phyloP scores from a whole-genome alignment of 1,140 invertebrate species.

The Planococcus citri region DNA sequence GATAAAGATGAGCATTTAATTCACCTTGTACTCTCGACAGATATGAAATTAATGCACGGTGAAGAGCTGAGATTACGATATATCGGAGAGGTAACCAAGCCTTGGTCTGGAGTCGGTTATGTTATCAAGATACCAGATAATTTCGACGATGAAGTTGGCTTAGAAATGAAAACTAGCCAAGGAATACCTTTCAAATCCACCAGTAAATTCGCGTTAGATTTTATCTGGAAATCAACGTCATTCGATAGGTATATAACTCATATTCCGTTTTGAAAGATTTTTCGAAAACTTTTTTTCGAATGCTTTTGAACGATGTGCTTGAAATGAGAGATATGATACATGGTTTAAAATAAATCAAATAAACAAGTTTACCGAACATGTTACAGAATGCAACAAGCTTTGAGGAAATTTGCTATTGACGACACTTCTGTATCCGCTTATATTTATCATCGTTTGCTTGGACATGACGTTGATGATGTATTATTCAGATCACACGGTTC shows the following conservation, averaged over 20 bases:
- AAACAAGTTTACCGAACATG: constrained; percentile 20
- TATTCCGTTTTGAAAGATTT: too few species aligned
- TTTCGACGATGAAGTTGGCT: constrained; percentile 94
- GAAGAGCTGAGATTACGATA: too few species aligned
- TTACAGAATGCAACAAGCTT: constrained; percentile 83
- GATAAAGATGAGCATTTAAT: neutral
- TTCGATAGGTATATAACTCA: constrained; percentile 77
- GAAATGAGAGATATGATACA: too few species aligned
- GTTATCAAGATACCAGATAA: constrained; percentile 99
- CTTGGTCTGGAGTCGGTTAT: constrained; percentile 79
- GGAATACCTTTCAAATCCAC: constrained; percentile 84
- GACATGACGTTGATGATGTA: constrained; percentile 94
- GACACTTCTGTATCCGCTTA: constrained; percentile 92
- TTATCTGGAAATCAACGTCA: too few species aligned
- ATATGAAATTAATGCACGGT: constrained; percentile 79
- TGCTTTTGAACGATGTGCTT: too few species aligned
- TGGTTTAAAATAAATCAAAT: neutral
- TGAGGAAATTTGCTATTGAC: constrained; percentile 92
- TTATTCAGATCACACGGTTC: constrained; percentile 79
- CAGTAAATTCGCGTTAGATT: constrained; percentile 93
- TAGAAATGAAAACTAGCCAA: constrained; percentile 84
- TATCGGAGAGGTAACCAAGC: too few species aligned
- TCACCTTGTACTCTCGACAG: constrained; percentile 35
- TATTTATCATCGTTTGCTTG: constrained; percentile 92
- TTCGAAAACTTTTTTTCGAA: neutral